phyloP scores from a whole-genome alignment of 2,797 vertebrate species.

The Iguana delicatissima region DNA sequence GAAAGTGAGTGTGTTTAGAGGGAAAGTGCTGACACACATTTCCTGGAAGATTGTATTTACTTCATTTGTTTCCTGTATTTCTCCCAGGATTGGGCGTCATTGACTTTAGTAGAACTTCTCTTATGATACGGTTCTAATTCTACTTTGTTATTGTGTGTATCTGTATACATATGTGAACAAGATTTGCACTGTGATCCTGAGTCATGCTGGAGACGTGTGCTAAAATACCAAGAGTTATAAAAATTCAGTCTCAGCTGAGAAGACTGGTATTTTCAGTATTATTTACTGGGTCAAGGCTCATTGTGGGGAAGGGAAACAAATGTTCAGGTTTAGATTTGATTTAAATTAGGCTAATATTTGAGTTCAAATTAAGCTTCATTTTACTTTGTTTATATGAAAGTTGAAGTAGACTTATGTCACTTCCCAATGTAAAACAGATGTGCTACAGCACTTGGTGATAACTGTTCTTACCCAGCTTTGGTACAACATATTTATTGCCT shows the following conservation, averaged over 20 bases:
- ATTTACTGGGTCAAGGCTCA: too few species aligned
- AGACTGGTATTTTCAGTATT: neutral
- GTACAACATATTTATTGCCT: neutral
- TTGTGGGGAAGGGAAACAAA: neutral
- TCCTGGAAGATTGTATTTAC: too few species aligned
- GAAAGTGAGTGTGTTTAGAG: neutral
- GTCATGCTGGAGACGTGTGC: neutral
- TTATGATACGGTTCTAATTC: neutral
- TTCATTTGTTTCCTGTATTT: too few species aligned
- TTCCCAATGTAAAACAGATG: neutral
- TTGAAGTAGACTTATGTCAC: neutral
- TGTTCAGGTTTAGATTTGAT: constrained; percentile 5
- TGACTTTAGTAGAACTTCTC: neutral
- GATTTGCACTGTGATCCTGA: neutral
- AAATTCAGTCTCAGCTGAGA: neutral
- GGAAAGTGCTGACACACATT: neutral
- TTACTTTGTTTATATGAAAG: neutral
- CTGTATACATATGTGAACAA: neutral
- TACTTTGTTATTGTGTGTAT: neutral
- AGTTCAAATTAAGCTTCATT: neutral
- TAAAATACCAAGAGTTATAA: neutral
- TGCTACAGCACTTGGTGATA: too few species aligned
- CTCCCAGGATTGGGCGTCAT: too few species aligned
- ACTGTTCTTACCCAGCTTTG: neutral
- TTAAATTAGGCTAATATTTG: neutral